Evolutionary conservation across 2,888 invertebrate genomes (phyloP).

Genomic region (Lottia gigantea): DNA sequence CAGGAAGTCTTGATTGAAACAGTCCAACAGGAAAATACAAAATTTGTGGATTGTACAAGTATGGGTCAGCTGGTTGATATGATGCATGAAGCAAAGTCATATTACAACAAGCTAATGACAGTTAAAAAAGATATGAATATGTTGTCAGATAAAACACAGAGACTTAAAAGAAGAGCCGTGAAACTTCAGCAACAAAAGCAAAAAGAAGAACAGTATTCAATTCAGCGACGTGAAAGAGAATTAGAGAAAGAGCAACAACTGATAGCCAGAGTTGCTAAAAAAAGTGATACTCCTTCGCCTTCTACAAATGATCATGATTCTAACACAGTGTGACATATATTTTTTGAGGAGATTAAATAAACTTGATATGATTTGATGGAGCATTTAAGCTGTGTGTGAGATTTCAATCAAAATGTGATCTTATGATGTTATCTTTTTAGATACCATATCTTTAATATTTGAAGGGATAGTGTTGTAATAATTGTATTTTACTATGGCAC

Average conservation of each 20-base stretch:
- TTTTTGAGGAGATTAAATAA: no score
- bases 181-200: slow-evolving; percentile 64
- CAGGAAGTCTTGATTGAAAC: slow-evolving; percentile 66
- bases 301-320: neutral
- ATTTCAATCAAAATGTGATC: no score
- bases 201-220: slow-evolving; percentile 56
- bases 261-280: slow-evolving; percentile 50
- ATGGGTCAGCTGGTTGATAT: slow-evolving; percentile 52
- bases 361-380: no score
- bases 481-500: no score
- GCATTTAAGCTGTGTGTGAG: no score
- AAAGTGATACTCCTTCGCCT: neutral
- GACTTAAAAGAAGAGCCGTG: slow-evolving; percentile 60
- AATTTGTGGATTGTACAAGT: slow-evolving; percentile 58
- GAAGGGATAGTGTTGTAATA: no score
- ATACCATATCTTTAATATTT: no score
- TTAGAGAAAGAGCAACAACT: slow-evolving; percentile 57
- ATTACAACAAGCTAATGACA: slow-evolving; percentile 59
- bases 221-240: slow-evolving; percentile 53
- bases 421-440: no score
- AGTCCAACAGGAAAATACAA: slow-evolving; percentile 64
- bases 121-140: slow-evolving; percentile 63
- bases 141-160: slow-evolving; percentile 58
- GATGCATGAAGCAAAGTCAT: slow-evolving; percentile 61
- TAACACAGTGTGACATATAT: no score